These are phyloP conservation scores for Stegana nigrithorax DNA, from an alignment of 2,888 invertebrate species.

Conservation along the genomic window DNA sequence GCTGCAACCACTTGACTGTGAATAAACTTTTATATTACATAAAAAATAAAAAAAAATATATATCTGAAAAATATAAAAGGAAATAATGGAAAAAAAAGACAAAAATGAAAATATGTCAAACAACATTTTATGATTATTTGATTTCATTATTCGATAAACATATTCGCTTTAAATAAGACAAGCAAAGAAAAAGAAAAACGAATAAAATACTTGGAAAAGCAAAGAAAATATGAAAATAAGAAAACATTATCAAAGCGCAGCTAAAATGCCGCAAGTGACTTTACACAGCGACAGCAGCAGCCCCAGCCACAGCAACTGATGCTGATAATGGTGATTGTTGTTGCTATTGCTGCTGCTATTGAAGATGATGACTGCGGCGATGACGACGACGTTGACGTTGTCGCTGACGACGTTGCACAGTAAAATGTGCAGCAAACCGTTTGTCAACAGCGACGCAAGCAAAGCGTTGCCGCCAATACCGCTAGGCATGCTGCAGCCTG, in stretches of 20 bases:
- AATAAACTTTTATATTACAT: no score
- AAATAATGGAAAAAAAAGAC: slow-evolving; percentile 25
- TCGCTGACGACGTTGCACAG: neutral
- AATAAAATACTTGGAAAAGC: neutral
- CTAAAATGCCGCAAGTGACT: neutral
- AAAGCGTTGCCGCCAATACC: neutral
- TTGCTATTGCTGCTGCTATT: slow-evolving; percentile 2
- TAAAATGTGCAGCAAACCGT: neutral
- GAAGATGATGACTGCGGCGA: no score
- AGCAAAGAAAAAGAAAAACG: neutral
- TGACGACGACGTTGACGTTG: neutral
- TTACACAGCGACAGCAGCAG: neutral
- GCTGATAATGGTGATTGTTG: neutral
- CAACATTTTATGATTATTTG: slow-evolving; percentile 34
- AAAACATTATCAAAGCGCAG: neutral
- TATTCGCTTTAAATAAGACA: slow-evolving; percentile 1
- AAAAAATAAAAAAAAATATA: no score
- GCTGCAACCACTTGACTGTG: no score
- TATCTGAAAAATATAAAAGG: no score
- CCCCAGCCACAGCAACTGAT: neutral
- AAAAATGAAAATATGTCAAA: slow-evolving; percentile 33
- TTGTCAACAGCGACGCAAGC: no score
- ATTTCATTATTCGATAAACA: slow-evolving; percentile 19
- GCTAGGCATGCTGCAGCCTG: neutral
- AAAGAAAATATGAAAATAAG: neutral